phyloP scores from a whole-genome alignment of 2,888 invertebrate species.

The Drosophila monieri region DNA sequence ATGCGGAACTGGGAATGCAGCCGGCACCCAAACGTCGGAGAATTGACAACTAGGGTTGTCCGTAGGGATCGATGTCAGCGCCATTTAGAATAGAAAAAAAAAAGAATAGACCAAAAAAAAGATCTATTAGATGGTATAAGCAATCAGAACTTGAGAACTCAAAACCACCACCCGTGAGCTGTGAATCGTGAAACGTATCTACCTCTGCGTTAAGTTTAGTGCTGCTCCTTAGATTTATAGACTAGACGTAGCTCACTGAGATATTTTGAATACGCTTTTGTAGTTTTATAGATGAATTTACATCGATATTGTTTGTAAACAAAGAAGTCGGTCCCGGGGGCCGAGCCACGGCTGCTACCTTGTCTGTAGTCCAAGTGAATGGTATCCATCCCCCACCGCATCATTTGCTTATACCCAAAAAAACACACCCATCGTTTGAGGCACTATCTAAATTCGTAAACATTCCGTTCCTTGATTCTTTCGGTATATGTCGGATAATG shows the following conservation, averaged over 20 bases:
- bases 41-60: conserved; percentile 1
- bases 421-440: neutral
- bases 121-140: no score
- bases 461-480: conserved; percentile 2
- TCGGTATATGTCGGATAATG: conserved; percentile 5
- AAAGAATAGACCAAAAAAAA: no score
- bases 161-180: neutral
- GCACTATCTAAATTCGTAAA: conserved; percentile 9
- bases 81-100: no score
- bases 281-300: conserved; percentile 5
- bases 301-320: neutral
- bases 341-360: neutral
- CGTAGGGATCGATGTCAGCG: neutral
- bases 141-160: no score
- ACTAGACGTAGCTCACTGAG: neutral
- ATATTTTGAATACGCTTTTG: neutral
- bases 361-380: no score
- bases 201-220: neutral
- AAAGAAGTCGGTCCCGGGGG: neutral
- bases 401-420: neutral
- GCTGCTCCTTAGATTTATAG: conserved; percentile 2
- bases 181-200: neutral
- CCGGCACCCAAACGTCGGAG: conserved; percentile 21
- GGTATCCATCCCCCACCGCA: no score
- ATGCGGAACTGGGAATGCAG: conserved; percentile 19